Conservation (phyloP, 2,797 vertebrate species). For the Borostomias antarcticus region DNA sequence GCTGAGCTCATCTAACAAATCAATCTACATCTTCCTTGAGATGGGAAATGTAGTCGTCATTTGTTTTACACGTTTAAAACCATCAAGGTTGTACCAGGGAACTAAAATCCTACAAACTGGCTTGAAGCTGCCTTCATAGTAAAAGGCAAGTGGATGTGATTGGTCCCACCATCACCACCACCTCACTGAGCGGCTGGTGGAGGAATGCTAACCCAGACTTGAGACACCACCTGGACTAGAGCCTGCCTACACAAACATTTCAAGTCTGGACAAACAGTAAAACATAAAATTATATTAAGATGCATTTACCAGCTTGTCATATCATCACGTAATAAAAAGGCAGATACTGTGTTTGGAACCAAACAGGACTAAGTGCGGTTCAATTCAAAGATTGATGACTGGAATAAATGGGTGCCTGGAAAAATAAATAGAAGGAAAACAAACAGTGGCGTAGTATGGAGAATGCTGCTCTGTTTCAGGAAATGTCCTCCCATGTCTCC, state of each 20-base stretch:
- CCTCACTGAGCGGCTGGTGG: slow-evolving; percentile 15
- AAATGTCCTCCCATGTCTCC: slow-evolving; percentile 29
- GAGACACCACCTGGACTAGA: not conserved
- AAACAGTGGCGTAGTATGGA: slow-evolving; percentile 50
- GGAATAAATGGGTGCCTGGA: slow-evolving; percentile 25
- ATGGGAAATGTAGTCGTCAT: too few species aligned
- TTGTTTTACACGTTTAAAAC: too few species aligned
- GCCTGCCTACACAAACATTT: slow-evolving; percentile 4
- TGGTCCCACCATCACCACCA: slow-evolving; percentile 61
- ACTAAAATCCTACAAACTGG: not conserved
- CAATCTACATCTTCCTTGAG: too few species aligned
- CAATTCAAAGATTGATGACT: not conserved
- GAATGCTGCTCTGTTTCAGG: slow-evolving; percentile 49
- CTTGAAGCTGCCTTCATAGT: not conserved
- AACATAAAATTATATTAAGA: not conserved
- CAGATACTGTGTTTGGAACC: not conserved
- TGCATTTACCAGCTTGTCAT: slow-evolving; percentile 7
- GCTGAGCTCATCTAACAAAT: too few species aligned
- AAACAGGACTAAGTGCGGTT: not conserved
- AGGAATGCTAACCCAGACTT: slow-evolving; percentile 60
- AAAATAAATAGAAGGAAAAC: slow-evolving; percentile 28
- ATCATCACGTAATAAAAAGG: not conserved
- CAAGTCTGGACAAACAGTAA: slow-evolving; percentile 1
- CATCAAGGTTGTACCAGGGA: not conserved
- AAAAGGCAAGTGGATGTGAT: slow-evolving; percentile 23